Conservation (phyloP, 2,888 invertebrate genomes). For the Drosophila niveifrons region DNA sequence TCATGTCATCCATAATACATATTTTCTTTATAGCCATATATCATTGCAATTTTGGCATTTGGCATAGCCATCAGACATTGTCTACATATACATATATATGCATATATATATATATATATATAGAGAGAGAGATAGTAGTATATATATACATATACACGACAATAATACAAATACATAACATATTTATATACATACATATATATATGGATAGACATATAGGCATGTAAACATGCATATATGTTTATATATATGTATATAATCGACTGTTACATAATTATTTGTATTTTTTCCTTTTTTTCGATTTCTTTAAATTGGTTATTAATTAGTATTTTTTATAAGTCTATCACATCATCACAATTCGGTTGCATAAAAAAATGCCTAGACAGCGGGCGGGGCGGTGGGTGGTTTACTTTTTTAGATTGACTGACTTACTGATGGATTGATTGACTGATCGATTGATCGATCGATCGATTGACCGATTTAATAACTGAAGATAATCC, state of each 20-base stretch:
- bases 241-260: conserved; percentile 29
- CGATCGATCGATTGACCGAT: background rate
- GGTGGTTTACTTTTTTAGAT: background rate
- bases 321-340: conserved; percentile 82
- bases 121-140: background rate
- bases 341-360: conserved; percentile 85
- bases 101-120: conserved; percentile 4
- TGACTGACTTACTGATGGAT: background rate
- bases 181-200: conserved; percentile 27
- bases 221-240: conserved; percentile 26
- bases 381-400: conserved; percentile 21
- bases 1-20: conserved; percentile 84
- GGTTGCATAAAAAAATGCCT: conserved; percentile 74
- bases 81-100: conserved; percentile 27
- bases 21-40: conserved; percentile 58
- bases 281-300: conserved; percentile 26
- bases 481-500: background rate
- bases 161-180: conserved; percentile 63
- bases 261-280: conserved; percentile 42
- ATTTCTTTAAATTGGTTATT: conserved; percentile 63
- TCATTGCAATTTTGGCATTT: conserved; percentile 44
- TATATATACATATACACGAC: conserved; percentile 52
- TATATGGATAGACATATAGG: conserved; percentile 22
- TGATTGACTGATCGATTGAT: background rate
- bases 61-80: conserved; percentile 57